Conservation (phyloP, 2,113 vertebrate genomes). For the Sebastes fasciatus region DNA sequence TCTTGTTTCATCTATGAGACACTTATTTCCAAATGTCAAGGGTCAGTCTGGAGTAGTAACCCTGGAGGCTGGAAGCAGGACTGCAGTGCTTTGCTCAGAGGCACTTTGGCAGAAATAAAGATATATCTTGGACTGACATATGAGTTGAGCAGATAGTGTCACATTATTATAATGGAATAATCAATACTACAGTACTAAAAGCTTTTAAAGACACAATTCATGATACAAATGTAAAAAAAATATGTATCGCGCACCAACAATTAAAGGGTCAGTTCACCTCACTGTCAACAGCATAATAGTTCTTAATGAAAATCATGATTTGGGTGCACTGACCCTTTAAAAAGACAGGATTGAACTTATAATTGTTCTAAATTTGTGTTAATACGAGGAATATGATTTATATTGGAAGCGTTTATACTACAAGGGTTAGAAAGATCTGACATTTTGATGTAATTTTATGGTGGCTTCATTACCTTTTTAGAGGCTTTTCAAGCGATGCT, state of each 20-base stretch:
- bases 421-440: not conserved
- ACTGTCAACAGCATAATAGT: not conserved
- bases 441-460: not conserved
- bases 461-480: not conserved
- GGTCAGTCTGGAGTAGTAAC: conserved; percentile 2
- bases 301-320: not conserved
- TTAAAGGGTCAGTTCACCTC: not conserved
- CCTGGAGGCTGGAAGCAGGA: not conserved
- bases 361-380: not conserved
- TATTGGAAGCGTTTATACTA: not conserved
- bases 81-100: not conserved
- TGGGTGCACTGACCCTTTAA: not conserved
- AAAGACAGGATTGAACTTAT: not conserved
- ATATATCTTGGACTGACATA: not conserved
- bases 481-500: not conserved
- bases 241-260: not conserved
- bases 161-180: not conserved
- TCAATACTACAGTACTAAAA: not conserved
- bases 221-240: not conserved
- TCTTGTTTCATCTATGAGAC: not conserved
- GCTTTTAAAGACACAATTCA: not conserved
- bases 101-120: not conserved
- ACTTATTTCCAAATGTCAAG: conserved; percentile 20
- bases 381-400: not conserved
- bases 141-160: not conserved